Base-by-base conservation (phyloP, 2,797 vertebrate genomes). In the Jordanella pulchra region DNA sequence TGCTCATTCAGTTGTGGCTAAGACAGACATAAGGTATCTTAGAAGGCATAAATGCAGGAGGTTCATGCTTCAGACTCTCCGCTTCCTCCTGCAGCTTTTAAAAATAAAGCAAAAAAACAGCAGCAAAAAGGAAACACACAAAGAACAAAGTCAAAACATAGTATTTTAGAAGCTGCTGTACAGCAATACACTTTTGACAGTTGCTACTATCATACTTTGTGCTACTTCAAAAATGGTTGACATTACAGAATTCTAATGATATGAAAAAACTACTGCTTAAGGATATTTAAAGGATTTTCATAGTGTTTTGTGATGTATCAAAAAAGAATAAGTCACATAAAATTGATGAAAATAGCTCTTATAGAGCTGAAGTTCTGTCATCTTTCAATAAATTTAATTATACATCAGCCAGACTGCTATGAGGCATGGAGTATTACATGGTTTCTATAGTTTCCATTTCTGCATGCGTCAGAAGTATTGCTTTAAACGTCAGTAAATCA, bases 371-470 rank as follows among this genome's bases (percentile, higher is more conserved):
- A 58, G 15, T 44, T 69, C 60, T 69, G 66, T 58, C 7, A 69
- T 42, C 66, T 47, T 54, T 61, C 15, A 21, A 60, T 21, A 47
- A 15, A 60, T 27, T 28, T 66, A 60, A 60, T 76, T 60, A 58
- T 32, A 76, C 9, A 58, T 51, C 27, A 76, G 15, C 7, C 60
- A 63, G 13, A 65, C 27, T 28, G 35, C 23, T 44, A 13, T 42
- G 50, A 56, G 25, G 35, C 28, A n/a, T 61, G 35, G 28, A 58
- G 35, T 50, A 35, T 61, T 54, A 45, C 53, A 66, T 11, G 3
- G 17, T 53, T 64, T 65, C 32, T 51, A 35, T 50, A 35, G 69
- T 35, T 63, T 63, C 60, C 60, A n/a, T 21, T n/a, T 25, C 35
- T 63, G 60, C 39, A 44, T 63, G 60, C 60, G 39, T 63, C 39